phyloP scores from a whole-genome alignment of 2,113 vertebrate genomes.

The Camelus bactrianus region DNA sequence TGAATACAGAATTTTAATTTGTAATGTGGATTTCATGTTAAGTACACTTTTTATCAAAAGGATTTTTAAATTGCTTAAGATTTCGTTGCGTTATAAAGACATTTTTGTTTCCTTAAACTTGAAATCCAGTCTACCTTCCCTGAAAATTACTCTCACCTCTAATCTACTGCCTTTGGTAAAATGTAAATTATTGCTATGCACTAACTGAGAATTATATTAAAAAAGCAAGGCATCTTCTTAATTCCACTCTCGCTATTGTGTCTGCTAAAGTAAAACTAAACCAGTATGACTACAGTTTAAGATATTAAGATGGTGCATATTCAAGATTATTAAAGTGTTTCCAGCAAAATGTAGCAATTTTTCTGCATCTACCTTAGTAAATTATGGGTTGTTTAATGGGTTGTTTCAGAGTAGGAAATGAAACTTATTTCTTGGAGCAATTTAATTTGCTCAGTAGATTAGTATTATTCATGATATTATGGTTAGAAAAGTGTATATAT shows the following conservation, averaged over 20 bases:
- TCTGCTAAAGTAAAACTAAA: slow-evolving; percentile 57
- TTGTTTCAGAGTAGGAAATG: slow-evolving; percentile 15
- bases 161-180: slow-evolving; percentile 1
- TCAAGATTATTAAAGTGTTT: slow-evolving; percentile 53
- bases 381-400: not conserved
- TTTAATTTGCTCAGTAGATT: slow-evolving; percentile 43
- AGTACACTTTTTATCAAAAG: not conserved
- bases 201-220: not conserved
- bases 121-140: not conserved
- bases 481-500: not conserved
- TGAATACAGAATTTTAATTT: not conserved
- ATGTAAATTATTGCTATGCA: slow-evolving; percentile 21
- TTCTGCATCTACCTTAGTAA: not conserved
- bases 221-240: slow-evolving; percentile 39
- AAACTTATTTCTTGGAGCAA: slow-evolving; percentile 27
- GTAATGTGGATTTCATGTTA: not conserved
- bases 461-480: not conserved
- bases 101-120: slow-evolving; percentile 51
- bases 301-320: slow-evolving; percentile 38
- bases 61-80: slow-evolving; percentile 1
- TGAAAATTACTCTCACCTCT: not conserved
- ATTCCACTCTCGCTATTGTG: slow-evolving; percentile 35
- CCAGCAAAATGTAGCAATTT: not conserved
- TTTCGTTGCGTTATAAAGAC: slow-evolving; percentile 26
- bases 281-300: slow-evolving; percentile 17